Evolutionary conservation across 1,140 invertebrate genomes (phyloP), one percentile per base, ranked within the genome.

Genomic region (Solenopsis invicta): DNA sequence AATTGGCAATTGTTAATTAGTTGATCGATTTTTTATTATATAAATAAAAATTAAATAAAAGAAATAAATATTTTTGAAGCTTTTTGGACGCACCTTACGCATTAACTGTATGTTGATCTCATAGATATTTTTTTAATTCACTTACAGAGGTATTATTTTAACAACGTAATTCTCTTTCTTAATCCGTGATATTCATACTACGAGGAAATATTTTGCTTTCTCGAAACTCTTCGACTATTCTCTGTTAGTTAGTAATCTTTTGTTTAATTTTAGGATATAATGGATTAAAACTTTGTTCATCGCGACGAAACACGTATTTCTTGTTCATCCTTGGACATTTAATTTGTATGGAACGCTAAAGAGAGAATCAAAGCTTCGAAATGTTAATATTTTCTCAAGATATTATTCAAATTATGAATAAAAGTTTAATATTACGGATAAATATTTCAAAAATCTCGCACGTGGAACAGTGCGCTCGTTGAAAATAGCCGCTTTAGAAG

Each of bases 251-350:
- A 13, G 16, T 54, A 41, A 10, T 69, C 24, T 41, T 56, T 72
- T 48, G n/a, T 82, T 74, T 61, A 82, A 59, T 74, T 74, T 82
- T 74, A 4, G 37, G 13, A 72, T 61, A 48, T 59, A 71, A 59
- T 82, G 8, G 18, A 48, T 72, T 48, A 72, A 59, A 82, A 24
- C 24, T 59, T 13, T 8, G 24, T 56, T 82, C 50, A 59, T 82
- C 16, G 8, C 13, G 12, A 16, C 29, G 4, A 81, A 69, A 69
- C 48, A 64, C 9, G 34, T 59, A 74, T 56, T 52, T 69, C 34
- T 41, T 21, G 34, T 56, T 52, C 16, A 45, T 34, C 21, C 37
- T 72, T 24, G 21, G 34, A 59, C 18, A 59, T 34, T 29, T n/a
- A 48, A n/a, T 41, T 59, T 59, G 8, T 48, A 50, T 45, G 37